Base-by-base conservation (phyloP, 2,113 vertebrate genomes). In the Formicarius rufipectus region DNA sequence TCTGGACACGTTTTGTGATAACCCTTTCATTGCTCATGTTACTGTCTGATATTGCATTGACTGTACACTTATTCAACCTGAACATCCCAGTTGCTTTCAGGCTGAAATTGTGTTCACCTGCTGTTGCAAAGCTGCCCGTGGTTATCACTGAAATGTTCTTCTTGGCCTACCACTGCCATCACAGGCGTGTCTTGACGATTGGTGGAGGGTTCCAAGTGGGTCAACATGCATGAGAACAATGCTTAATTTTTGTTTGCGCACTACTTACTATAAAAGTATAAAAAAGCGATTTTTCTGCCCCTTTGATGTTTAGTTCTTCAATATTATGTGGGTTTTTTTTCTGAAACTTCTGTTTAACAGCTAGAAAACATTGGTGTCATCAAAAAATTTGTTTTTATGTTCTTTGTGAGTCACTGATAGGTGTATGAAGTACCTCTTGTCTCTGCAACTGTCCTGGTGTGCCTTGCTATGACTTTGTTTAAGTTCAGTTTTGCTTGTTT, bases 291-390 rank as follows among this genome's bases (percentile, higher is more conserved):
- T 44, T 80, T 86, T 45, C 52, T 83, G 30, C 14, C 7, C 19
- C 22, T 67, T 50, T 60, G 3, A 13, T 50, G 22, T 28, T 73
- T 39, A 37, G 24, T 44, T 72, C 17, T 69, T 68, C 58, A 71
- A 59, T 17, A 59, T 28, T 35, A 12, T 27, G 5, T 25, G 4
- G 0, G n/a, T n/a, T 2, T 24, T 79, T 52, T 31, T 22, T 3
- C 40, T 25, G 25, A 33, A 91, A 10, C 6, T 77, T 68, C 14
- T 20, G 4, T 79, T 80, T 58, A 80, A 33, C 35, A 40, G 14
- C 19, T 77, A 37, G 39, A 50, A 95, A 53, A 66, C 5, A 31
- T 0, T 49, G 12, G 49, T 67, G 21, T 62, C 2, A 66, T 23
- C 4, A 7, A 47, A 82, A 90, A 73, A 33, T 7, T 37, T 25